Conservation (phyloP, 2,888 invertebrate species). For the Cephus runcator region DNA sequence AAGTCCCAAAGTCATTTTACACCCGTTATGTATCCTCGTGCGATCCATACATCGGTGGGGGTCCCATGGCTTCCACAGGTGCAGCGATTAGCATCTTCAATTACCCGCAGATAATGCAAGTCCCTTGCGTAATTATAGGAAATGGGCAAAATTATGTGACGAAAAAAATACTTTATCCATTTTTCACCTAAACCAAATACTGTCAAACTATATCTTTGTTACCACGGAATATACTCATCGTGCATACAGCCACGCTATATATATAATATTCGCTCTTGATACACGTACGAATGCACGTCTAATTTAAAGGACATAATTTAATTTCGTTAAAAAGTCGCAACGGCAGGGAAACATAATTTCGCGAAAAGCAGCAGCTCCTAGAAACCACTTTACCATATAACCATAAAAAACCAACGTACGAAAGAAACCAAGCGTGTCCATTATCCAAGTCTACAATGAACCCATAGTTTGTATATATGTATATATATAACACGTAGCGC, state of each 20-base stretch:
- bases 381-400: background rate
- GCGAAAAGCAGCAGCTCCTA: background rate
- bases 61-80: background rate
- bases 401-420: background rate
- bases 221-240: no score
- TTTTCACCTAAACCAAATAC: no score
- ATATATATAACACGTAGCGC: background rate
- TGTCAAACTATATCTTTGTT: no score
- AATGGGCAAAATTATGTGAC: background rate
- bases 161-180: background rate
- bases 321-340: background rate
- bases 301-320: background rate
- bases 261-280: no score
- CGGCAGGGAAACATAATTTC: background rate
- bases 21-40: background rate
- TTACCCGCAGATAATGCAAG: background rate
- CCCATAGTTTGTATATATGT: no score
- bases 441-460: no score
- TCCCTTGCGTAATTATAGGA: background rate
- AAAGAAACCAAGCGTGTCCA: no score
- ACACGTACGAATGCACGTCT: background rate
- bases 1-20: background rate
- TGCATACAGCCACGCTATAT: no score
- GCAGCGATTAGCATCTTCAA: background rate
- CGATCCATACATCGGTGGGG: background rate